phyloP scores from a whole-genome alignment of 2,113 vertebrate genomes.

The Paratilapia polleni region DNA sequence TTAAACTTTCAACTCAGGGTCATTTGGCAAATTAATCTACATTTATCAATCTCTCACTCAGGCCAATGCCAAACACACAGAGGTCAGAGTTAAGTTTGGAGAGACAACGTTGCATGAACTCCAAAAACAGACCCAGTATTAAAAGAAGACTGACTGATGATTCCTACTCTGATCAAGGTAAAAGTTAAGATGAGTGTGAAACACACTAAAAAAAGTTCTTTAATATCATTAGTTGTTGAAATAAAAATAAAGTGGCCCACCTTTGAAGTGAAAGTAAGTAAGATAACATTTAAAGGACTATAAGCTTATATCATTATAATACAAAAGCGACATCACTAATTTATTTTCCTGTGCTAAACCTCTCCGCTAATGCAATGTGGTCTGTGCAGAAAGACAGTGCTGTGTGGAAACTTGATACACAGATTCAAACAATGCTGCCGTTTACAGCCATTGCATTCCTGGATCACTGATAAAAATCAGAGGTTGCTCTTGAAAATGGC shows the following conservation, averaged over 20 bases:
- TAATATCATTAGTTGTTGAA: background rate
- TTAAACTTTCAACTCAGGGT: conserved; percentile 19
- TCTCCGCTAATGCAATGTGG: background rate
- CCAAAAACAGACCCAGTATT: background rate
- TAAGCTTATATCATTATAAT: background rate
- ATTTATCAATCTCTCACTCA: conserved; percentile 53
- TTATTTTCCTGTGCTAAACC: background rate
- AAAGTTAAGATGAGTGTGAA: background rate
- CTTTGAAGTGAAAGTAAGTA: background rate
- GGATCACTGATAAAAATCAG: conserved; percentile 42
- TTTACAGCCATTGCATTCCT: conserved; percentile 39
- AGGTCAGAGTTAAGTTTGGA: background rate
- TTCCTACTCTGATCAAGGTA: background rate
- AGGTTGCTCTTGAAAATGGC: background rate
- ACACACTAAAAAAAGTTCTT: background rate
- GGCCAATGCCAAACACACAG: conserved; percentile 3
- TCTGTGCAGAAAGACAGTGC: background rate
- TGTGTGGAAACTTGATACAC: conserved; percentile 46
- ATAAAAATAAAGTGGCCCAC: background rate
- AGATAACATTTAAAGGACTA: background rate
- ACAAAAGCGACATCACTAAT: background rate
- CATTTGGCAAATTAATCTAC: conserved; percentile 13
- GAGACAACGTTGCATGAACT: background rate
- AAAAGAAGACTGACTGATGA: background rate
- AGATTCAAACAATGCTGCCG: conserved; percentile 28